Conservation (phyloP, 2,888 invertebrate genomes). For the Lithophane ornitopus region DNA sequence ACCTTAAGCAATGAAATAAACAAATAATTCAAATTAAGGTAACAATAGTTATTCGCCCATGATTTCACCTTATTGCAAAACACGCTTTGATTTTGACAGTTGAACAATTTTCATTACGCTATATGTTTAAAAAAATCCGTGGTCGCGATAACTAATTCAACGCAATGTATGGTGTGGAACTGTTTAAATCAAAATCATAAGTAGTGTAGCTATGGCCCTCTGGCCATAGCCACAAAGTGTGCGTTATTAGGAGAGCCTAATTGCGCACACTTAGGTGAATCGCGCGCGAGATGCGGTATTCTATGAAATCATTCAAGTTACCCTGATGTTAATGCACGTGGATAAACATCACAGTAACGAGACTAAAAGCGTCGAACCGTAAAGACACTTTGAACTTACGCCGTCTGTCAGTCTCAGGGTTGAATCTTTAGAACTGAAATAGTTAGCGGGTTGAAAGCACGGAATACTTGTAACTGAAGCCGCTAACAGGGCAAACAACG, state of each 20-base stretch:
- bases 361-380: neutral
- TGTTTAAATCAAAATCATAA: neutral
- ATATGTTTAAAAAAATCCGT: neutral
- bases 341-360: slow-evolving; percentile 14
- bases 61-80: neutral
- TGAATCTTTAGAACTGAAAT: neutral
- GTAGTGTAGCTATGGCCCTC: too few relatives aligned
- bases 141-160: too few relatives aligned
- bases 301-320: neutral
- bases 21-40: neutral
- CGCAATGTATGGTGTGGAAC: neutral
- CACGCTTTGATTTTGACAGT: neutral
- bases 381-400: neutral
- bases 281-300: neutral
- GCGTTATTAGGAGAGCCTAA: too few relatives aligned
- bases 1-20: neutral
- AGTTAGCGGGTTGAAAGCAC: neutral
- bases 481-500: neutral
- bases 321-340: neutral
- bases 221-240: too few relatives aligned
- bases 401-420: slow-evolving; percentile 3
- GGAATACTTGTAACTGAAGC: neutral
- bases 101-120: neutral
- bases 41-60: neutral
- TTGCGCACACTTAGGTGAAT: neutral